Base-by-base conservation (phyloP, 1,140 invertebrate genomes). In the Daktulosphaira vitifoliae region DNA sequence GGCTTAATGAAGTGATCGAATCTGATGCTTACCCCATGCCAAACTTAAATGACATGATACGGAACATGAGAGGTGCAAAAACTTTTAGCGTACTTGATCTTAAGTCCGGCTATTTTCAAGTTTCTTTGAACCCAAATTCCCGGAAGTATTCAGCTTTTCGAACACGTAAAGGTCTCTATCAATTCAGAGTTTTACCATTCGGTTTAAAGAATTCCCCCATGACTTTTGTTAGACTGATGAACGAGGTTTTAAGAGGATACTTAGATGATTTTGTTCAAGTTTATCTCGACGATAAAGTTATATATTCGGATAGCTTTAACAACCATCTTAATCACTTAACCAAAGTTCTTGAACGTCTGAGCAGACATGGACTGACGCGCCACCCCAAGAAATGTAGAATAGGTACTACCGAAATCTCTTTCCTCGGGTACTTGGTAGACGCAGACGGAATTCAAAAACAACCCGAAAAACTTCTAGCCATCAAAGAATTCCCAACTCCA, bases 181-280 rank as follows among this genome's bases (percentile, higher is more conserved):
- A 20, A 3, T 52, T 52, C 15, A 8, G 26, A 29, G 5, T 33
- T 6, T n/a, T 78, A 68, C 73, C 76, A 0, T 74, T 75, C 62
- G 75, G 76, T 3, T 50, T 77, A 2, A 66, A 64, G 20, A 75
- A 74, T 65, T 71, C 72, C 1, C 76, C 76, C 0, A 68, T 72
- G 0, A 75, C 74, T 9, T 79, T 80, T 67, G 67, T 74, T 65
- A 33, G 73, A 25, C 64, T 73, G 3, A 71, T 71, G 33, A 71
- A 79, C 26, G 8, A 59, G 8, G 70, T 76, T 1, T 69, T 79
- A 29, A 26, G 15, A 1, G 70, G 70, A 7, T 42, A 74, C 2
- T 59, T 66, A 11, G 65, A 67, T 15, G 65, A 6, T 38, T 39
- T n/a, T 70, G 67, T 71, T 9, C 25, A 68, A 22, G 38, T 62